Conservation (phyloP, 2,888 invertebrate genomes). For the Pseudococcus longispinus region DNA sequence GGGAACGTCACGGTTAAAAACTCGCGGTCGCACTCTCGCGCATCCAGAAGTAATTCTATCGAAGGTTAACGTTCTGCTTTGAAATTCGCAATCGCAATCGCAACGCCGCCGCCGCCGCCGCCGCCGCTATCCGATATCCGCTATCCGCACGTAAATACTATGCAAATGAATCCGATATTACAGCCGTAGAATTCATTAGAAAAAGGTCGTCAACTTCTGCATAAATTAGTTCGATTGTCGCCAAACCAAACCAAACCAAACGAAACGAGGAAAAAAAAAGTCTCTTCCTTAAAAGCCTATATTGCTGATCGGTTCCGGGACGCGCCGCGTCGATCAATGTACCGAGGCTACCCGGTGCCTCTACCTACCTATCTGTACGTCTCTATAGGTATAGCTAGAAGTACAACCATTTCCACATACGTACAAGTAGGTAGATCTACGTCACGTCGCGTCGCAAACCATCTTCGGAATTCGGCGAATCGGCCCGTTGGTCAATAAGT, state of each 20-base stretch:
- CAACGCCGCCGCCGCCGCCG: too few relatives aligned
- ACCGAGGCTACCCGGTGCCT: background rate
- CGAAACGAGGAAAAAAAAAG: background rate
- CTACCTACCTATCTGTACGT: too few relatives aligned
- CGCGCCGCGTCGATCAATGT: background rate
- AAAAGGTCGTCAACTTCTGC: conserved; percentile 18
- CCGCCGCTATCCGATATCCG: background rate
- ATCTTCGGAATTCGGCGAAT: background rate
- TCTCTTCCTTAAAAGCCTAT: background rate
- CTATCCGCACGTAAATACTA: background rate
- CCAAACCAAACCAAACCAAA: background rate
- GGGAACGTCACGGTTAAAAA: background rate
- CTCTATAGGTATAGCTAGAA: too few relatives aligned
- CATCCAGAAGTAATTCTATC: background rate
- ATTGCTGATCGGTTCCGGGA: background rate
- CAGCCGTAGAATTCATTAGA: background rate
- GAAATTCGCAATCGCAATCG: background rate
- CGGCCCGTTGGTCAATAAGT: background rate
- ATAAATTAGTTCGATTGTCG: background rate
- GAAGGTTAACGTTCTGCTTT: conserved; percentile 25
- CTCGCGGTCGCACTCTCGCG: background rate
- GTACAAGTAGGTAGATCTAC: background rate
- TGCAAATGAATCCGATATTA: background rate
- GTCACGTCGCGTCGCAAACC: background rate
- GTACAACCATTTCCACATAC: too few relatives aligned